Evolutionary conservation across 2,113 vertebrate genomes (phyloP).

Genomic region (Scomber scombrus): DNA sequence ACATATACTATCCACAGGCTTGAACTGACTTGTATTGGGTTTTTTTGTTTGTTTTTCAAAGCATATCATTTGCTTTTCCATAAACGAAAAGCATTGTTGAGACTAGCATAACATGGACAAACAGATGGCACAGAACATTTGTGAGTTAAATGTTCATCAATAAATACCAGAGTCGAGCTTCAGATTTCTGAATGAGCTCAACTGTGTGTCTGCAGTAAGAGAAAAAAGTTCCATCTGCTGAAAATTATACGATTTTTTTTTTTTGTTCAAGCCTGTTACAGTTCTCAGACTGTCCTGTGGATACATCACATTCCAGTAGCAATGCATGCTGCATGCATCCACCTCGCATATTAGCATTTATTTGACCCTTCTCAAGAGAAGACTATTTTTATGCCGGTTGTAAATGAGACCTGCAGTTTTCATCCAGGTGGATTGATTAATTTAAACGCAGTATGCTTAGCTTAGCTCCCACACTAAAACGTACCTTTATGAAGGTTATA

Average conservation of each 20-base stretch:
- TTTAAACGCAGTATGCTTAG: background rate
- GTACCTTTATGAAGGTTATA: background rate
- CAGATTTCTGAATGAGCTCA: slow-evolving; percentile 13
- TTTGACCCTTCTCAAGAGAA: background rate
- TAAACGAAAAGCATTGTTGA: background rate
- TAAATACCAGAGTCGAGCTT: background rate
- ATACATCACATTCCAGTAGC: slow-evolving; percentile 7
- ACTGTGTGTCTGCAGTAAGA: slow-evolving; percentile 3
- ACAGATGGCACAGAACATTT: background rate
- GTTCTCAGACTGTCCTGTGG: background rate
- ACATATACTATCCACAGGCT: slow-evolving; percentile 35
- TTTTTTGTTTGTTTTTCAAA: slow-evolving; percentile 7
- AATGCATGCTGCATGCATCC: slow-evolving; percentile 25
- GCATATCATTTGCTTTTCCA: background rate
- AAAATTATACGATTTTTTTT: background rate
- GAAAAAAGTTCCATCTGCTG: background rate
- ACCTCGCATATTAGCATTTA: background rate
- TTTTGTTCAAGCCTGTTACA: background rate
- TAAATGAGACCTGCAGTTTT: background rate
- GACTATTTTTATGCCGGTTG: background rate
- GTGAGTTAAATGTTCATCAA: background rate
- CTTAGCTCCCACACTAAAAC: too few relatives aligned
- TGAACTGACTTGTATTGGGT: background rate
- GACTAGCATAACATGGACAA: slow-evolving; percentile 18
- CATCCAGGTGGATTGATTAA: background rate